A percentile compares a stretch with the other conserved stretches of the same genome.
These are phyloP conservation scores for Chloroclystis v-ata DNA, from an alignment of 2,888 invertebrate genomes.

Conservation along the genomic window DNA sequence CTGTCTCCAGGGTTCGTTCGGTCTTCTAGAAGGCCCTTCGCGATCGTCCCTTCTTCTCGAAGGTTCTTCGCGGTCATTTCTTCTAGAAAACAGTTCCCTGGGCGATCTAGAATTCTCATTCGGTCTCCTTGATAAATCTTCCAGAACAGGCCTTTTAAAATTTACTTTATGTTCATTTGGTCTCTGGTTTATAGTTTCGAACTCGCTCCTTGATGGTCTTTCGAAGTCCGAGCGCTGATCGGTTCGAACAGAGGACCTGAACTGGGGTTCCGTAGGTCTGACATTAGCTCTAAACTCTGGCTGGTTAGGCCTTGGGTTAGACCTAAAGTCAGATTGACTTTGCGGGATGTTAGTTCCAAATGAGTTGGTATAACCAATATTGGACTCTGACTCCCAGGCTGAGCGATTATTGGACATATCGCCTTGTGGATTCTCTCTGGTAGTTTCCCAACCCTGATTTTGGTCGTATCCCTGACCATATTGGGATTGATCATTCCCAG, in stretches of 20 bases:
- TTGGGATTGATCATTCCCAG: neutral
- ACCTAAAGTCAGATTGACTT: slow-evolving; percentile 6
- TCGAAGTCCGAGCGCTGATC: slow-evolving; percentile 4
- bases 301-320: neutral
- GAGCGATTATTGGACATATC: slow-evolving; percentile 2
- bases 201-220: neutral
- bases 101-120: neutral
- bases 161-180: neutral
- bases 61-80: neutral
- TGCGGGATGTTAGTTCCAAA: slow-evolving; percentile 1
- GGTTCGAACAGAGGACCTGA: neutral
- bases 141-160: neutral
- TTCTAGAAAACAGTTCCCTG: neutral
- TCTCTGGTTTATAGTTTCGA: neutral
- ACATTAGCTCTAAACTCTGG: neutral
- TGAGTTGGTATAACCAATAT: slow-evolving; percentile 1
- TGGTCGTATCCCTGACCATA: neutral
- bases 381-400: neutral
- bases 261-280: slow-evolving; percentile 4
- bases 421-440: slow-evolving; percentile 2
- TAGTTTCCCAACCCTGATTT: slow-evolving; percentile 6
- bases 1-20: neutral
- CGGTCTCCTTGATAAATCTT: neutral
- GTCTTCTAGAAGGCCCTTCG: neutral
- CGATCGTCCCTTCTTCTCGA: neutral